Evolutionary conservation across 2,797 vertebrate species (phyloP).

Genomic region (Selene dorsalis): DNA sequence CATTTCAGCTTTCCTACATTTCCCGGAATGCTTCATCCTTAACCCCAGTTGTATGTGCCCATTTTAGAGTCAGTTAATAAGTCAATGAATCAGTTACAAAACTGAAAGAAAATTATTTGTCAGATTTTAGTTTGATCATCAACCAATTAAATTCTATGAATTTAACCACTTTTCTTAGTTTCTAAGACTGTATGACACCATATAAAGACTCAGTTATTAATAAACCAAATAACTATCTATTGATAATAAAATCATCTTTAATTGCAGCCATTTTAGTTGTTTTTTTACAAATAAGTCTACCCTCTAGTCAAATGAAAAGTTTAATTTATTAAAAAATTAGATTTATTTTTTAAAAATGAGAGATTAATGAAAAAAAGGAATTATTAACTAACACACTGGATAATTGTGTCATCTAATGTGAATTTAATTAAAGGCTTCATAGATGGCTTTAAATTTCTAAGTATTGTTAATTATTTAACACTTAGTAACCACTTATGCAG

Average conservation of each 20-base stretch:
- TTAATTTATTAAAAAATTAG: neutral
- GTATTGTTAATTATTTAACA: neutral
- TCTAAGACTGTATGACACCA: no score
- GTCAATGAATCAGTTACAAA: neutral
- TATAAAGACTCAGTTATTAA: neutral
- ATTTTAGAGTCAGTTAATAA: neutral
- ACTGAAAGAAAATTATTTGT: neutral
- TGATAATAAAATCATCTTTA: neutral
- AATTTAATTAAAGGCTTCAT: neutral
- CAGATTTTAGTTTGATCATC: neutral
- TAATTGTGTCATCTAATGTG: neutral
- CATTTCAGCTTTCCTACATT: conserved; percentile 10
- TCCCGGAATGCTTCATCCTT: conserved; percentile 9
- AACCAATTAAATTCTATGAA: neutral
- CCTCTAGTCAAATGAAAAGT: neutral
- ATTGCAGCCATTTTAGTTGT: neutral
- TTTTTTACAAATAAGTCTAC: no score
- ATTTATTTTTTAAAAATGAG: no score
- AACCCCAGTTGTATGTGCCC: neutral
- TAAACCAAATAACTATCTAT: neutral
- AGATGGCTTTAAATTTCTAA: neutral
- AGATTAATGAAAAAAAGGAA: neutral
- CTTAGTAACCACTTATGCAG: neutral
- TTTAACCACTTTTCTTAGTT: neutral
- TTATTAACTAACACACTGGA: neutral